Base-by-base conservation (phyloP, 2,888 invertebrate species). In the Diaphora mendica region DNA sequence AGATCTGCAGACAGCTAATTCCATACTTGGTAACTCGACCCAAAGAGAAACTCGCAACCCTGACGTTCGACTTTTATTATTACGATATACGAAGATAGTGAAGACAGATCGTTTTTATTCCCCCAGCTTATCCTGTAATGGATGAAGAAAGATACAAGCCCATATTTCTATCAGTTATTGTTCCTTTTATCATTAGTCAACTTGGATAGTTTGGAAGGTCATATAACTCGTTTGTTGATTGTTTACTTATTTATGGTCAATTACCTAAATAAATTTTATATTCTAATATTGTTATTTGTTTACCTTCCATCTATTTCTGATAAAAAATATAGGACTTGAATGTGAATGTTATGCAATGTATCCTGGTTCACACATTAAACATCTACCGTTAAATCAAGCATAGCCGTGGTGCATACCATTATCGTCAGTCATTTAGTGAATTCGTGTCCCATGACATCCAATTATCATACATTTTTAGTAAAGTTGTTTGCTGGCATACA, bases 91-190 rank as follows among this genome's bases (percentile, higher is more conserved):
- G 55, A 20, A 39, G 26, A 69, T 39, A 62, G 59, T 70, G 39
- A 20, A 39, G 39, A 69, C 59, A 62, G 42, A 70, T 67, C 67
- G 48, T 33, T 48, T 67, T 48, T 67, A 48, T 67, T 67, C 48
- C 11, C 23, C 67, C 44, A 48, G 13, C 30, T 62, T 30, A 62
- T 30, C 17, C 23, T 48, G 44, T 67, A 48, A 67, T 67, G 33
- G 33, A 67, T 48, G 23, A 30, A 67, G 17, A 35, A 59, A 74
- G 11, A 23, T 67, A 48, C 67, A 48, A 48, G 23, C 67, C 48
- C 67, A 67, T 23, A 48, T 48, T 30, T 48, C 23, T 33, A 67
- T 48, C 30, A 30, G 30, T 17, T 62, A 2, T 3, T 67, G 9
- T 44, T 33, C 48, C 48, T 67, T 48, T 67, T 11, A 48, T 23